Conservation (phyloP, 2,888 invertebrate genomes). For the Amphipoea lucens region DNA sequence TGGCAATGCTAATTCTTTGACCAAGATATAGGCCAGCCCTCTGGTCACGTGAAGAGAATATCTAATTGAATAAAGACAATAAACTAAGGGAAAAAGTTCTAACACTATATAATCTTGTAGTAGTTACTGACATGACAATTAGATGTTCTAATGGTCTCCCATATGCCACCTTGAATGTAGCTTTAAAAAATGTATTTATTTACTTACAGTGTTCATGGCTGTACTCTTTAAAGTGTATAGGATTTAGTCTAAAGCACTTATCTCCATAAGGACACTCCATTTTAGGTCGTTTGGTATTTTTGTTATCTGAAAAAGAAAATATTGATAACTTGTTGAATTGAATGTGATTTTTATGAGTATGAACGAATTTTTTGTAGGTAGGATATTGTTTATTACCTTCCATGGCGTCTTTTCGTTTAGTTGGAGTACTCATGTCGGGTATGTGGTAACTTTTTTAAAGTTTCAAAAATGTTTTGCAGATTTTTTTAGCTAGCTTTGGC, state of each 20-base stretch:
- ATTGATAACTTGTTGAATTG: not conserved
- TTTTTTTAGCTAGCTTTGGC: not conserved
- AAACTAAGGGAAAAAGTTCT: not conserved
- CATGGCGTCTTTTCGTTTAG: constrained; percentile 73
- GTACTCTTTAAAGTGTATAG: constrained; percentile 95
- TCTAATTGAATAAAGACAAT: not conserved
- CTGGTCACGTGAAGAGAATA: too few species aligned
- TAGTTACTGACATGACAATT: not conserved
- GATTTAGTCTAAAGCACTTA: constrained; percentile 95
- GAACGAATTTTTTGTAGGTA: not conserved
- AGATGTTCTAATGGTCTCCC: not conserved
- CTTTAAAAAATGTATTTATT: not conserved
- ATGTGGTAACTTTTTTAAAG: not conserved
- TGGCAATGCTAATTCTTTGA: too few species aligned
- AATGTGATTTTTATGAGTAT: not conserved
- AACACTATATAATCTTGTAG: not conserved
- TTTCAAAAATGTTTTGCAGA: not conserved
- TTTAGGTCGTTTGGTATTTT: constrained; percentile 79
- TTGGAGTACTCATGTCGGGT: constrained; percentile 68
- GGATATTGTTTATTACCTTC: constrained; percentile 66
- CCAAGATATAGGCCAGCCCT: too few species aligned
- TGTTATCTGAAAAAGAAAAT: constrained; percentile 74
- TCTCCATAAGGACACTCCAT: constrained; percentile 93
- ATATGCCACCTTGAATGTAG: not conserved
- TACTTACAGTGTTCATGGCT: constrained; percentile 94